These are phyloP conservation scores for Acromyrmex charruanus DNA, from an alignment of 1,140 invertebrate species.

Conservation along the genomic window DNA sequence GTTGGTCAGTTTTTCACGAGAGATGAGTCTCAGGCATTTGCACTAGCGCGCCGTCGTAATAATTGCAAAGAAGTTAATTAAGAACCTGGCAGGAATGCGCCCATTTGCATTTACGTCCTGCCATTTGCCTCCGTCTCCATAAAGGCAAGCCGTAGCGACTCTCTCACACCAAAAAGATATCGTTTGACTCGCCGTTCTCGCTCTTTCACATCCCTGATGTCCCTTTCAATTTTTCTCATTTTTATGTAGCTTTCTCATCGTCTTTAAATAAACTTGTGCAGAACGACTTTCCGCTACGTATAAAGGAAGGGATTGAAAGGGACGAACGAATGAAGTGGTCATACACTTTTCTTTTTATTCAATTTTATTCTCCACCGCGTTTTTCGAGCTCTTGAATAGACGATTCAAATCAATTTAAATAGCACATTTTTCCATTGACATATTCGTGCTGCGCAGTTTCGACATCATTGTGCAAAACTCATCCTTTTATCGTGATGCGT, in stretches of 20 bases:
- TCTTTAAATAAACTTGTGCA: conserved; percentile 69
- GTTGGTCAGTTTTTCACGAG: conserved; percentile 58
- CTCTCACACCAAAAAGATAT: background rate
- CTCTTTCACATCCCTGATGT: background rate
- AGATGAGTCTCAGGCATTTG: conserved; percentile 53
- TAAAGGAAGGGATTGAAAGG: conserved; percentile 45
- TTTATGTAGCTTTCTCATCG: conserved; percentile 25
- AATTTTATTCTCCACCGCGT: conserved; percentile 67
- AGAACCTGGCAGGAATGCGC: conserved; percentile 71
- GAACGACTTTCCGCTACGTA: conserved; percentile 55
- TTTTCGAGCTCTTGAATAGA: conserved; percentile 51
- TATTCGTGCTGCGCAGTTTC: conserved; percentile 39
- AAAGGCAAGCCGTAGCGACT: background rate
- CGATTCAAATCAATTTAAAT: conserved; percentile 52
- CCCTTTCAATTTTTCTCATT: background rate
- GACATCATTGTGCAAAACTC: conserved; percentile 50
- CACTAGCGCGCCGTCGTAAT: conserved; percentile 67
- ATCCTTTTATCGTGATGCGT: conserved; percentile 50
- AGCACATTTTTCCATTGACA: conserved; percentile 51
- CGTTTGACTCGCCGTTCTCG: conserved; percentile 1
- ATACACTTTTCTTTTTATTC: conserved; percentile 12
- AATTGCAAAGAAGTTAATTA: conserved; percentile 80
- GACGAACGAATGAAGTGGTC: conserved; percentile 14
- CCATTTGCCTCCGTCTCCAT: conserved; percentile 66
- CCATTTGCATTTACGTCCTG: conserved; percentile 77